A percentile compares a stretch with the other conserved stretches of the same genome.
These are phyloP conservation scores for Oscheius sp. DNA, from an alignment of 2,888 invertebrate genomes.

Conservation along the genomic window DNA sequence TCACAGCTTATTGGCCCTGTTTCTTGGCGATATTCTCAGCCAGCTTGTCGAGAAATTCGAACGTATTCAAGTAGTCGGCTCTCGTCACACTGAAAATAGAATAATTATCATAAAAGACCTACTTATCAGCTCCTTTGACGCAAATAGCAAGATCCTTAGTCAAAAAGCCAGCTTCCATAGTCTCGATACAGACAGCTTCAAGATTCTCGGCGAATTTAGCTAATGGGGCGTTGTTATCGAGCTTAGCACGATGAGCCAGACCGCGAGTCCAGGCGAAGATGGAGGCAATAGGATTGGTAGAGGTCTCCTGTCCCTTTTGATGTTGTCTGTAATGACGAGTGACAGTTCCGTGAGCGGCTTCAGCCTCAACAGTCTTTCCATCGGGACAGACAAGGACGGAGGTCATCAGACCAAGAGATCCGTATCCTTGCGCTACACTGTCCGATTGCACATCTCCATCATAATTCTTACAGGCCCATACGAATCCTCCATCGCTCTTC, in stretches of 20 bases:
- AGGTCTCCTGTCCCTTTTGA: slow-evolving; percentile 88
- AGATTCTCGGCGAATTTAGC: slow-evolving; percentile 83
- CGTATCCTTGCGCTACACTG: slow-evolving; percentile 87
- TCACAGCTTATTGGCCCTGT: slow-evolving; percentile 40
- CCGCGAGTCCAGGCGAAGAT: slow-evolving; percentile 99
- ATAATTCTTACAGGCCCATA: slow-evolving; percentile 99
- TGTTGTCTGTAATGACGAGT: slow-evolving; percentile 83
- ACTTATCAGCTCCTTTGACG: slow-evolving; percentile 81
- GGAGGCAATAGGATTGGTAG: slow-evolving; percentile 96
- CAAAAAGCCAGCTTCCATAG: slow-evolving; percentile 93
- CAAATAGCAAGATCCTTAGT: slow-evolving; percentile 99
- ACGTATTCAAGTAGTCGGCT: slow-evolving; percentile 91
- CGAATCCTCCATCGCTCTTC: slow-evolving; percentile 94
- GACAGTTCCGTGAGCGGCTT: slow-evolving; percentile 97
- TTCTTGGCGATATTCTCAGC: slow-evolving; percentile 82
- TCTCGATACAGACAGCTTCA: slow-evolving; percentile 83
- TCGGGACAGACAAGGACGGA: slow-evolving; percentile 95
- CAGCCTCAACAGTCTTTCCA: slow-evolving; percentile 95
- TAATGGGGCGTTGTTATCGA: slow-evolving; percentile 82
- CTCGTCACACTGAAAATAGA: slow-evolving; percentile 75
- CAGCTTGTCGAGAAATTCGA: slow-evolving; percentile 93
- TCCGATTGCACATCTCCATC: slow-evolving; percentile 99
- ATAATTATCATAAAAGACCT: not conserved
- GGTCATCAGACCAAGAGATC: slow-evolving; percentile 96
- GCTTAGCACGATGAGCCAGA: slow-evolving; percentile 88